Base-by-base conservation (phyloP, 1,140 invertebrate genomes). In the Agrilus planipennis region DNA sequence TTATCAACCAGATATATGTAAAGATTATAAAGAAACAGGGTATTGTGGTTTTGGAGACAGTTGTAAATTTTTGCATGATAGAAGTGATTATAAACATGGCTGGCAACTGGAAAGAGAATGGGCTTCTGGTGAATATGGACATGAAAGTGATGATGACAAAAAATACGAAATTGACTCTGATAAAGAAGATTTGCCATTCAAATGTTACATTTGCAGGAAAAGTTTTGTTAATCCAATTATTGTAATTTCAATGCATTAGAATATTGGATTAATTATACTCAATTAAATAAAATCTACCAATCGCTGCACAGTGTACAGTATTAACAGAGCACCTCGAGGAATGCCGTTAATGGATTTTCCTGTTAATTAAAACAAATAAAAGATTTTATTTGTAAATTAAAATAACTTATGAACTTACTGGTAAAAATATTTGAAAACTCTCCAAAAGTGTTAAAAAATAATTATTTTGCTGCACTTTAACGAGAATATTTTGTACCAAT, bases 11-110 rank as follows among this genome's bases (percentile, higher is more conserved):
- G 94, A 99, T 64, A 94, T 99, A 50, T 99, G 96, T 67, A 99
- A 99, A 68, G 96, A 99, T 69, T 99, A 93, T 57, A 99, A 99
- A 63, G 96, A 99, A 67, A 99, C 96, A 19, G 96, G 95, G 3
- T 99, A 91, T 67, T 99, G 95, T 75, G 94, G 94, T 3, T 99
- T 99, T 72, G 95, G 95, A 63, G 93, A 98, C 53, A 93, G 88
- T 41, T 99, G 95, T 70, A 99, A 97, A 62, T 99, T 99, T 67
- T 67, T 99, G 37, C 95, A 99, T 62, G 95, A 99, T 61, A 74
- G 95, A 34, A 85, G 88, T 9, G 95, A 99, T 63, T 99, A 99
- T 62, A 99, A 99, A 65, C 82, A 92, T 54, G 95, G 95, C 2
- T 99, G 95, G 94, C 94, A 99, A 62, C 61, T 99, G 19, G 95